These are phyloP conservation scores for crab-eating macaque (Macaca fascicularis) DNA, from an alignment of 2,113 vertebrate genomes.

Conservation along the genomic window DNA sequence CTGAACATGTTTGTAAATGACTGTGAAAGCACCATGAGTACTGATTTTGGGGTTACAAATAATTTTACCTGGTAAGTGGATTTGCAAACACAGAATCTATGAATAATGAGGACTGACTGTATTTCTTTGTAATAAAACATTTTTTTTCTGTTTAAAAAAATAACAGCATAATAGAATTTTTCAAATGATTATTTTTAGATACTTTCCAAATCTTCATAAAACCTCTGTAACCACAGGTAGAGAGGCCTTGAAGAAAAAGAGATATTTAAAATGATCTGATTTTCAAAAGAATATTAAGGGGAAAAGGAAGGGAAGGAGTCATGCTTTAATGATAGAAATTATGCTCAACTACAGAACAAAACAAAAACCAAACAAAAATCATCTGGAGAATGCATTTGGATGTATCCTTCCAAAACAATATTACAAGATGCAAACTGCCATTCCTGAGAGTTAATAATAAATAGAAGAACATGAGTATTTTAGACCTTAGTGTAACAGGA, in stretches of 20 bases:
- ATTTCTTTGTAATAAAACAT: neutral
- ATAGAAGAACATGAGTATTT: neutral
- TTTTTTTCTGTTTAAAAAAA: neutral
- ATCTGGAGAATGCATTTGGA: neutral
- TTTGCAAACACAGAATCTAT: neutral
- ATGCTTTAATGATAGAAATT: slow-evolving; percentile 8
- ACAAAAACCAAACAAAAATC: neutral
- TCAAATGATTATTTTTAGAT: neutral
- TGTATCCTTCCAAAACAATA: neutral
- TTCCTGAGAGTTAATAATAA: neutral
- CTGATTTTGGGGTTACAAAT: neutral
- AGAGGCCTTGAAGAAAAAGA: neutral
- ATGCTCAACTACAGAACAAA: slow-evolving; percentile 10
- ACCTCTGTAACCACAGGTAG: neutral
- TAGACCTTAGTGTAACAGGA: neutral
- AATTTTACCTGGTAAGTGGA: neutral
- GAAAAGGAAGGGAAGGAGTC: neutral
- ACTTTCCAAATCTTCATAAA: slow-evolving; percentile 39
- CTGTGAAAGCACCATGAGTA: neutral
- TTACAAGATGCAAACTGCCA: neutral
- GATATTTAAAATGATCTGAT: neutral
- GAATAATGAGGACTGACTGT: neutral
- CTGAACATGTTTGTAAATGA: neutral
- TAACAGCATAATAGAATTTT: neutral
- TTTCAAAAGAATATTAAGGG: slow-evolving; percentile 14